Evolutionary conservation across 2,888 invertebrate species (phyloP).

Genomic region (Synergus umbraculus): DNA sequence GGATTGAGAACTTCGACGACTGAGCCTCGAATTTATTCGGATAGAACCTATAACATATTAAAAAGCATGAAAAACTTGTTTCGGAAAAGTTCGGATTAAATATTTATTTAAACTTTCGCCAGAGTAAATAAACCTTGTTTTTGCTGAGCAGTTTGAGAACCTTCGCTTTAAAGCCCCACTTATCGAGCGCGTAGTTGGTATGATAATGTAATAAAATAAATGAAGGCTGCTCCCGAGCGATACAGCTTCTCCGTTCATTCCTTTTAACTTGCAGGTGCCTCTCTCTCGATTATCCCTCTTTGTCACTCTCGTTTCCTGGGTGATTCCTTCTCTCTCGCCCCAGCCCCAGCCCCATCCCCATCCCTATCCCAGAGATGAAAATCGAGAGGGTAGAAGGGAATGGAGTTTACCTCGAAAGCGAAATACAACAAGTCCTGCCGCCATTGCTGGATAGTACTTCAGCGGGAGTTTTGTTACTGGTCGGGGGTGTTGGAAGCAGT

Average conservation of each 20-base stretch:
- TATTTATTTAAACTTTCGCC: too few species aligned
- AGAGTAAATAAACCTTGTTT: background rate
- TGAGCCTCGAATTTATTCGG: too few species aligned
- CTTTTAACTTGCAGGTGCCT: conserved; percentile 46
- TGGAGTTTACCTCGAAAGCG: conserved; percentile 73
- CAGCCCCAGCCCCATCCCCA: background rate
- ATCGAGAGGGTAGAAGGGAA: conserved; percentile 60
- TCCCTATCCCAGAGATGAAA: conserved; percentile 51
- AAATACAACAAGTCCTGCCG: conserved; percentile 77
- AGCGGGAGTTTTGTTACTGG: conserved; percentile 70
- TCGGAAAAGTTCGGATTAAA: too few species aligned
- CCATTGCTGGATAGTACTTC: conserved; percentile 76
- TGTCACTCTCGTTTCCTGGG: conserved; percentile 36
- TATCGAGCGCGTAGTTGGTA: conserved; percentile 76
- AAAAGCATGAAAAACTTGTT: too few species aligned
- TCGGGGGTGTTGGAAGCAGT: conserved; percentile 46
- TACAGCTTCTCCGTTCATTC: conserved; percentile 58
- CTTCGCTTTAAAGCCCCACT: conserved; percentile 73
- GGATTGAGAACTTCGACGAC: too few species aligned
- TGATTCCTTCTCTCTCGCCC: conserved; percentile 43
- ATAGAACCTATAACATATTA: too few species aligned
- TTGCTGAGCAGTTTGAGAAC: conserved; percentile 68
- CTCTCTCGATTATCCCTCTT: conserved; percentile 29
- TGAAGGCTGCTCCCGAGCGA: conserved; percentile 70
- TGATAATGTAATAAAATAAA: conserved; percentile 78